Percentiles rank a stretch among this genome's conserved stretches.
These are phyloP conservation scores for Sardina pilchardus DNA, from an alignment of 2,113 vertebrate genomes.

Conservation along the genomic window DNA sequence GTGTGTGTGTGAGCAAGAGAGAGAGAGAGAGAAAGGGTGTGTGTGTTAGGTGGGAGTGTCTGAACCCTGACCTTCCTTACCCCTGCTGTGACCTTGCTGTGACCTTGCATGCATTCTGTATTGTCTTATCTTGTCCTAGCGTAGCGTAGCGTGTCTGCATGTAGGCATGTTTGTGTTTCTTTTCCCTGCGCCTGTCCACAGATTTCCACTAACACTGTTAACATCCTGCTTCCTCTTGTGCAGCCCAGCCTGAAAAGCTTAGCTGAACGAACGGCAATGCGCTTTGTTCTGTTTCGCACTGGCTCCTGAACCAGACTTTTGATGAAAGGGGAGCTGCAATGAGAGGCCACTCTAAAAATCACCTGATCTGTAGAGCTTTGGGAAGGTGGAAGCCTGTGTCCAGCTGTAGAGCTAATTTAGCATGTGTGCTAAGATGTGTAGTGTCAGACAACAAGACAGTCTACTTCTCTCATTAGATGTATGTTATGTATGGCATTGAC, in stretches of 20 bases:
- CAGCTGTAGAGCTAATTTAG: background rate
- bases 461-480: background rate
- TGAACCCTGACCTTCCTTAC: slow-evolving; percentile 33
- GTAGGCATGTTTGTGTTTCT: background rate
- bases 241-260: background rate
- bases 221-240: background rate
- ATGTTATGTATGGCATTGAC: background rate
- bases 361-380: background rate
- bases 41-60: background rate
- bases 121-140: background rate
- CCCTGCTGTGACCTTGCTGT: background rate
- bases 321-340: background rate
- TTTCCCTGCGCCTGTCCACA: background rate
- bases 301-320: background rate
- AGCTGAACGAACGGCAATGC: background rate
- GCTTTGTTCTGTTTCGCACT: background rate
- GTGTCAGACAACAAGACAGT: background rate
- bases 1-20: slow-evolving; percentile 13
- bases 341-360: background rate
- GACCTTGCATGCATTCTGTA: background rate
- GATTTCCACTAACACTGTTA: background rate
- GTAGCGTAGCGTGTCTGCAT: background rate
- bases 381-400: background rate
- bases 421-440: background rate
- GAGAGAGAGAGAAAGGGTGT: background rate